Base-by-base conservation (phyloP, 2,113 vertebrate species). In the Martes martes region DNA sequence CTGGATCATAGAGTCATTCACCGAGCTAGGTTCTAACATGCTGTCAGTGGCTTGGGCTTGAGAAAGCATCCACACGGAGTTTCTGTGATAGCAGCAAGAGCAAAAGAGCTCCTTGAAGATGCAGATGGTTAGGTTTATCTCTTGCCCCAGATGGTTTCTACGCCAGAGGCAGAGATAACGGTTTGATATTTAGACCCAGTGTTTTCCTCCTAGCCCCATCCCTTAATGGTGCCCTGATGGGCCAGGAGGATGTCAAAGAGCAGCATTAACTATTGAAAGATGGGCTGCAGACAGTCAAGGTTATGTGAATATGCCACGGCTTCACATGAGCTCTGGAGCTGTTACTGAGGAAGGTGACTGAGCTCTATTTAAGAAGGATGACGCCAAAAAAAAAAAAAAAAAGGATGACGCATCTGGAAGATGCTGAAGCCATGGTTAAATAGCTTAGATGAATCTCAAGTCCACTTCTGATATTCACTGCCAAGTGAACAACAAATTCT, bases 161-260 rank as follows among this genome's bases (percentile, higher is more conserved):
- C 19, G 65, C 45, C 74, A 91, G 76, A 93, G 31, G 76, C 78
- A 98, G 52, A 93, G 80, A 88, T 42, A 76, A 57, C 19, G 19
- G 89, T 89, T 89, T 91, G 86, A 96, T 96, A 96, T 78, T 85
- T 83, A 95, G 28, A 78, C 23, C 31, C 52, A 96, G 26, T n/a
- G 19, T 7, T 90, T 83, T 90, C 16, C 26, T 78, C 16, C 65
- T 33, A 83, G 9, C 6, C 11, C 18, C 19, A 42, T 65, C 10
- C 50, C 47, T 89, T 26, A n/a, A 14, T 59, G 76, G 18, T 78
- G 7, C 39, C 21, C 16, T 61, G 11, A 82, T 55, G 93, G 59
- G 6, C 36, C 65, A 85, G 24, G 24, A 91, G 15, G 21, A 94
- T 50, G 6, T 71, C 83, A 95, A 85, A 84, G 59, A 76, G n/a